Conservation (phyloP, 2,797 vertebrate species). For the Schizopygopsis pylzovi region DNA sequence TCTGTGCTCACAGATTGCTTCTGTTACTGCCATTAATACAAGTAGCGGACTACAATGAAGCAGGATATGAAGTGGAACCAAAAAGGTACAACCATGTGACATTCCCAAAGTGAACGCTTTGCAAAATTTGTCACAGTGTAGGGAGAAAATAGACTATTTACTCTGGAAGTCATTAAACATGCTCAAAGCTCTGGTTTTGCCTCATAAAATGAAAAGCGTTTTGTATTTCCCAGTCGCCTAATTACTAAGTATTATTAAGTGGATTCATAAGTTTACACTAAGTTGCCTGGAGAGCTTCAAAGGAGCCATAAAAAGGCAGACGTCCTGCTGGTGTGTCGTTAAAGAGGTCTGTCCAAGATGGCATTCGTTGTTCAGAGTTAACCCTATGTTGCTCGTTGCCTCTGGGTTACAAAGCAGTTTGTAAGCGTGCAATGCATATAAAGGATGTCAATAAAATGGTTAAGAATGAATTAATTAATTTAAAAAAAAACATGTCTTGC, state of each 20-base stretch:
- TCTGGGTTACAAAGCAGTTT: background rate
- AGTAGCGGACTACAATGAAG: slow-evolving; percentile 59
- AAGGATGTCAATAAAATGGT: background rate
- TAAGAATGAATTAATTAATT: background rate
- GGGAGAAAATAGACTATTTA: slow-evolving; percentile 31
- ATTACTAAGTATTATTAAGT: slow-evolving; percentile 42
- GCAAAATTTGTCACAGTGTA: slow-evolving; percentile 4
- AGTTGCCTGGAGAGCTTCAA: slow-evolving; percentile 35
- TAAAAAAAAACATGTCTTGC: background rate
- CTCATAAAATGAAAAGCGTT: slow-evolving; percentile 21
- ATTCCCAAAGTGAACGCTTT: slow-evolving; percentile 31
- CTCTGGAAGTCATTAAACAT: slow-evolving; percentile 27
- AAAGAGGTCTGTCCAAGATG: slow-evolving; percentile 7
- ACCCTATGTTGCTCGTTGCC: background rate
- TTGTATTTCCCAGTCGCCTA: slow-evolving; percentile 43
- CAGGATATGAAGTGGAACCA: slow-evolving; percentile 66
- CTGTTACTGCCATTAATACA: slow-evolving; percentile 66
- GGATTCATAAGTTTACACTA: slow-evolving; percentile 34
- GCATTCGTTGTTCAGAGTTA: background rate
- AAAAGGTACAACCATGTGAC: slow-evolving; percentile 58
- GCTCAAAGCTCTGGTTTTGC: slow-evolving; percentile 13
- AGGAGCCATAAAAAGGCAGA: slow-evolving; percentile 1
- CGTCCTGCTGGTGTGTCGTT: background rate
- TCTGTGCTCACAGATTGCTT: slow-evolving; percentile 67
- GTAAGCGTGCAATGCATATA: background rate